phyloP scores from a whole-genome alignment of 2,113 vertebrate species.

The Salvelinus fontinalis region DNA sequence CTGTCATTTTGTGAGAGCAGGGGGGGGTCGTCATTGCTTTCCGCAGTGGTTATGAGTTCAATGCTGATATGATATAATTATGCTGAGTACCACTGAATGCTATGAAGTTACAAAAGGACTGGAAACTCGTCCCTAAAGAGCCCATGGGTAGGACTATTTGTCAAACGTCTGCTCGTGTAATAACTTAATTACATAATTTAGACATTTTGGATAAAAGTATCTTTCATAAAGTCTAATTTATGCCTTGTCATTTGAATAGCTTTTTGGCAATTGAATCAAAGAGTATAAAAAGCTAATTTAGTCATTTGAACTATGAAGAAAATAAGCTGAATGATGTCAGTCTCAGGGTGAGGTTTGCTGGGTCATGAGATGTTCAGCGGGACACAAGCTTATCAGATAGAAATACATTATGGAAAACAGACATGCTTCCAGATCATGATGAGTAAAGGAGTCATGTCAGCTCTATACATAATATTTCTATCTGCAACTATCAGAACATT shows the following conservation, averaged over 20 bases:
- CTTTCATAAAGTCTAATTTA: constrained; percentile 1
- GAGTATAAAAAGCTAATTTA: neutral
- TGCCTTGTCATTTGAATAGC: constrained; percentile 31
- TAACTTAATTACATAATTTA: constrained; percentile 30
- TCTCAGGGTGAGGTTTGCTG: neutral
- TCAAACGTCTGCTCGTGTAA: neutral
- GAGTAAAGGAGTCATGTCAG: no score
- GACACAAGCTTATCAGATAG: no score
- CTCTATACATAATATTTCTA: no score
- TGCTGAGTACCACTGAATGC: no score
- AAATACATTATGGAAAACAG: no score
- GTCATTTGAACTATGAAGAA: neutral
- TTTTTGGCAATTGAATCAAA: constrained; percentile 14
- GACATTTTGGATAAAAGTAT: constrained; percentile 19
- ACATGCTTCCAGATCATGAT: no score
- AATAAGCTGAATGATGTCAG: neutral
- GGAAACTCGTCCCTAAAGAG: no score
- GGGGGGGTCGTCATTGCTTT: constrained; percentile 33
- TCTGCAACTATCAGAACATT: no score
- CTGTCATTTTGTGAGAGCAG: constrained; percentile 19
- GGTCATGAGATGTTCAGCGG: no score
- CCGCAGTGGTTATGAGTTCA: constrained; percentile 38
- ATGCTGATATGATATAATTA: neutral
- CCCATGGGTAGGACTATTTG: neutral
- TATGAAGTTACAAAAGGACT: no score